Base-by-base conservation (phyloP, 1,140 invertebrate species). In the Drosophila paulistorum region DNA sequence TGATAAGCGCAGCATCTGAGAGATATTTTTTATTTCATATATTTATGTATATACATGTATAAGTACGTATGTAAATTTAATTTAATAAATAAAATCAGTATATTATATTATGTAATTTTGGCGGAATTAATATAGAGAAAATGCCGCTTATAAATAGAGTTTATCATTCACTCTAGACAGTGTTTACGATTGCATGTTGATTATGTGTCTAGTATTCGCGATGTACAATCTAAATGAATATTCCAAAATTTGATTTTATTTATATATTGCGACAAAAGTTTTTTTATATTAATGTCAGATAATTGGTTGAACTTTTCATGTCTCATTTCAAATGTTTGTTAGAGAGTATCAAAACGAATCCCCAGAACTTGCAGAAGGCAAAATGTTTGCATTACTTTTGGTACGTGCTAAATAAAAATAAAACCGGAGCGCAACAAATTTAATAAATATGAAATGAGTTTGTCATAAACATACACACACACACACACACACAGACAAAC, bases 361-460 rank as follows among this genome's bases (percentile, higher is more conserved):
- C 71, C 57, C 59, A 70, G 37, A 39, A 39, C 57, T 68, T 48
- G 48, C 33, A 35, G 39, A 48, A 39, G 59, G 45, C 59, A 14
- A 63, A 60, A 85, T 79, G 71, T 87, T 82, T 79, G 60, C 82
- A 77, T 77, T 70, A 77, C 74, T 64, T 82, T 63, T 68, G 76
- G 75, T 79, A 87, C 83, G 82, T 85, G 83, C 79, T 69, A 87
- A 83, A 79, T 87, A 80, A 86, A 86, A 83, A 83, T 83, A 83
- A 87, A 89, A 83, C 72, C 69, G 66, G 42, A 86, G 76, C 83
- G 69, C 51, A 79, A 48, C 68, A 87, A 86, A 86, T 86, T 86
- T 86, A 86, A 86, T 86, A 86, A 86, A 86, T 86, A 86, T 87
- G 77, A 86, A 86, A 86, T 86, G 82, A 83, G 82, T 77, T 82